Base-by-base conservation (phyloP, 2,797 vertebrate species). In the Rhincodon typus region DNA sequence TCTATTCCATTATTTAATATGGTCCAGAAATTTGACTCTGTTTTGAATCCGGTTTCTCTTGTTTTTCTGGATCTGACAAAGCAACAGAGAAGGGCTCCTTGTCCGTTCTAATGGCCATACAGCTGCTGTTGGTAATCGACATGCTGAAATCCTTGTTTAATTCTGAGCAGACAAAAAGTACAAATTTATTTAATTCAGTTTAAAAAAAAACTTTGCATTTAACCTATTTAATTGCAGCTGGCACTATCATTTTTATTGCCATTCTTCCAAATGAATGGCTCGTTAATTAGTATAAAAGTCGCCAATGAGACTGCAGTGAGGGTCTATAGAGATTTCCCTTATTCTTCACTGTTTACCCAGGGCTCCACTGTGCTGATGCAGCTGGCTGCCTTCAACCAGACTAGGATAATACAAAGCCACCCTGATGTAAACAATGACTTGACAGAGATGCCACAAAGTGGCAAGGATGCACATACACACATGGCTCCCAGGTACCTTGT, bases 341-440 rank as follows among this genome's bases (percentile, higher is more conserved):
- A 84, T 67, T 96, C 3, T 84, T 96, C 96, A 96, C 95, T 77
- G 77, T 93, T 96, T 96, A 96, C 96, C 97, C 96, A 96, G 96
- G 96, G 95, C 96, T 96, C 96, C 97, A 97, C 91, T 95, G 96
- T 96, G 94, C 96, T 96, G 96, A 96, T 90, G 96, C 96, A 97
- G 96, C 97, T 98, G 97, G 96, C 96, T 96, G 82, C 19, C 15
- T 88, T 2, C 96, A 96, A 97, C 96, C 97, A 97, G 96, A 96
- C 96, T 96, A 91, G 50, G 96, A 97, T 96, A 97, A 96, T 23
- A 96, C 94, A 96, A 94, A 77, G 7, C n/a, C 30, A 8, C 15
- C 46, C 69, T 34, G 87, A 69, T 57, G 42, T 72, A 53, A 70
- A 77, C 57, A 70, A n/a, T 95, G 34, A 50, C 82, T 69, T 46